Conservation (phyloP, 2,113 vertebrate species). For the Zapornia atra region DNA sequence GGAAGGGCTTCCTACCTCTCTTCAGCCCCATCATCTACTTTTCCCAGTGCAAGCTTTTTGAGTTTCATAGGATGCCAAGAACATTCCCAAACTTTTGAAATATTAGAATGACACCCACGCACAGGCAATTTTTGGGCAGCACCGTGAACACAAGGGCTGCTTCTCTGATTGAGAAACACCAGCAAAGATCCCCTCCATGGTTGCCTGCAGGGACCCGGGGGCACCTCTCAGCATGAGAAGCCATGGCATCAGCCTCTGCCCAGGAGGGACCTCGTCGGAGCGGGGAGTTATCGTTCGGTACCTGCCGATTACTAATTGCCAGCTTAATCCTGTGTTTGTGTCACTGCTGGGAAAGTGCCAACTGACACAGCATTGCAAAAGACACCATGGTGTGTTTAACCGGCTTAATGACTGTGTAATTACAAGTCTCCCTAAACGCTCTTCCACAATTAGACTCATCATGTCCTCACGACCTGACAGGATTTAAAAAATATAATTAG, state of each 20-base stretch:
- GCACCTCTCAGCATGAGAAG: accelerated
- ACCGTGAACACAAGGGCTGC: background rate
- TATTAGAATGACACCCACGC: background rate
- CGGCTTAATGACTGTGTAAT: conserved; percentile 35
- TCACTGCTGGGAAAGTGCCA: background rate
- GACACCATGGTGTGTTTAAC: conserved; percentile 15
- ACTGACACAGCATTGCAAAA: background rate
- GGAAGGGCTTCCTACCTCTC: background rate
- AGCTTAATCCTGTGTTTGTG: background rate
- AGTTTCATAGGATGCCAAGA: background rate
- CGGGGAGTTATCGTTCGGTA: background rate
- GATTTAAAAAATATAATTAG: conserved; percentile 24
- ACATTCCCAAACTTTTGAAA: background rate
- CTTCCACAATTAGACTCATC: conserved; percentile 27
- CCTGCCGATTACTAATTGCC: conserved; percentile 35
- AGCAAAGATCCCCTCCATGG: background rate
- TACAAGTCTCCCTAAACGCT: conserved; percentile 28
- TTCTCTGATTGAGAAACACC: background rate
- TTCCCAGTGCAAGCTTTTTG: background rate
- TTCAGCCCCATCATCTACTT: background rate
- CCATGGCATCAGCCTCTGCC: accelerated
- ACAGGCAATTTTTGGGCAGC: background rate
- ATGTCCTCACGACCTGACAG: conserved; percentile 27
- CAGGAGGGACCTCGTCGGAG: background rate
- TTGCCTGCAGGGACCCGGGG: accelerated